Percentiles rank a stretch among this genome's conserved stretches.
These are phyloP conservation scores for Peromyscus nudipes DNA, from an alignment of 2,797 vertebrate species.

Conservation along the genomic window DNA sequence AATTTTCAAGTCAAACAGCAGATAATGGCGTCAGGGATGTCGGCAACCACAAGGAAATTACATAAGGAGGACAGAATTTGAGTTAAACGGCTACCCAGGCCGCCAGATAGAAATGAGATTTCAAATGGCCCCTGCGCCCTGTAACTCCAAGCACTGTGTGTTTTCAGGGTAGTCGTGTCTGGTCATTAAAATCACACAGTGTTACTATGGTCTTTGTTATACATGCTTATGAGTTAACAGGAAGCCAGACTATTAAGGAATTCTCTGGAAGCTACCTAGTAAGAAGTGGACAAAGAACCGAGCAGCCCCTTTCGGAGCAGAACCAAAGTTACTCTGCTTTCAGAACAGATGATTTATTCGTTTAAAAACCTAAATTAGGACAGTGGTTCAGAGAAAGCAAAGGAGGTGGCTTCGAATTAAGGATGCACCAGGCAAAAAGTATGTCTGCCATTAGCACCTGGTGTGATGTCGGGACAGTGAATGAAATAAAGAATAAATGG, in stretches of 20 bases:
- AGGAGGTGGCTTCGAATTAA: neutral
- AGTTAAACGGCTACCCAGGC: slow-evolving; percentile 46
- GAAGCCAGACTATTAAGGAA: slow-evolving; percentile 3
- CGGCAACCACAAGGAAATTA: slow-evolving; percentile 65
- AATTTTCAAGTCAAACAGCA: slow-evolving; percentile 80
- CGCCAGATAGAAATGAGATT: slow-evolving; percentile 66
- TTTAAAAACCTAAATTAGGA: neutral
- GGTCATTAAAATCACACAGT: slow-evolving; percentile 45
- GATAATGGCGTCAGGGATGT: slow-evolving; percentile 74
- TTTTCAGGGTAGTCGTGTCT: slow-evolving; percentile 15
- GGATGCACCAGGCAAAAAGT: neutral
- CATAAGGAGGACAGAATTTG: neutral
- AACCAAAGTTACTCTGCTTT: slow-evolving; percentile 24
- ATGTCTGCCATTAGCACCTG: neutral
- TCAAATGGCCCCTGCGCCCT: slow-evolving; percentile 12
- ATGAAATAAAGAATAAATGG: neutral
- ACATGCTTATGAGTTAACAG: neutral
- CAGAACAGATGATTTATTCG: neutral
- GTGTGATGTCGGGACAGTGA: neutral
- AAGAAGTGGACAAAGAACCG: neutral
- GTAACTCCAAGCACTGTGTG: neutral
- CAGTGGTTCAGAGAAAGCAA: neutral
- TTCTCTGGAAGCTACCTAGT: neutral
- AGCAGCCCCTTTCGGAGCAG: neutral
- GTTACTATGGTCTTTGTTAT: neutral